Percentiles rank a stretch among this genome's conserved stretches.
Conservation (phyloP, 1,140 invertebrate species). For the Calliphora vicina region DNA sequence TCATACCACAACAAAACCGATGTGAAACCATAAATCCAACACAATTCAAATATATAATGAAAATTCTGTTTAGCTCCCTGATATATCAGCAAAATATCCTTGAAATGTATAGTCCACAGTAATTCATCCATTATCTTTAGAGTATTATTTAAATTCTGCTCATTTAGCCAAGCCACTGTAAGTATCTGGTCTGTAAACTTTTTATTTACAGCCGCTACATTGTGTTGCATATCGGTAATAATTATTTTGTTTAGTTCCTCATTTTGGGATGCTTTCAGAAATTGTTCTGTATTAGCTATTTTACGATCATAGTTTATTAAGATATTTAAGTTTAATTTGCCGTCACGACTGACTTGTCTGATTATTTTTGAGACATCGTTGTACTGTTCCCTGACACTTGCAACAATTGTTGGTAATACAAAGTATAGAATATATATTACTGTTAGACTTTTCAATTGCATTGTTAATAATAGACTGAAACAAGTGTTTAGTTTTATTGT, state of each 20-base stretch:
- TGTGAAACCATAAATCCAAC: neutral
- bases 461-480: too few relatives aligned
- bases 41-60: neutral
- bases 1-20: neutral
- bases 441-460: neutral
- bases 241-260: neutral
- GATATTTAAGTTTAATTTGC: neutral
- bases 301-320: neutral
- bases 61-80: neutral
- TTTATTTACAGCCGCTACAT: neutral
- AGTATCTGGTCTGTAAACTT: neutral
- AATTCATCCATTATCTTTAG: neutral
- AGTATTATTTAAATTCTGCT: neutral
- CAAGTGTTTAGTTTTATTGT: too few relatives aligned
- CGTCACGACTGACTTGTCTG: neutral
- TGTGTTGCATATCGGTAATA: neutral
- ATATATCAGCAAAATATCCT: neutral
- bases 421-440: neutral
- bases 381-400: neutral
- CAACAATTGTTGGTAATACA: neutral
- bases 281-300: neutral
- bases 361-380: neutral
- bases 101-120: neutral
- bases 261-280: neutral
- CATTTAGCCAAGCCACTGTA: neutral